Evolutionary conservation across 2,797 vertebrate genomes (phyloP), one percentile per base, ranked within the genome.

Genomic region (Sarcoramphus papa): DNA sequence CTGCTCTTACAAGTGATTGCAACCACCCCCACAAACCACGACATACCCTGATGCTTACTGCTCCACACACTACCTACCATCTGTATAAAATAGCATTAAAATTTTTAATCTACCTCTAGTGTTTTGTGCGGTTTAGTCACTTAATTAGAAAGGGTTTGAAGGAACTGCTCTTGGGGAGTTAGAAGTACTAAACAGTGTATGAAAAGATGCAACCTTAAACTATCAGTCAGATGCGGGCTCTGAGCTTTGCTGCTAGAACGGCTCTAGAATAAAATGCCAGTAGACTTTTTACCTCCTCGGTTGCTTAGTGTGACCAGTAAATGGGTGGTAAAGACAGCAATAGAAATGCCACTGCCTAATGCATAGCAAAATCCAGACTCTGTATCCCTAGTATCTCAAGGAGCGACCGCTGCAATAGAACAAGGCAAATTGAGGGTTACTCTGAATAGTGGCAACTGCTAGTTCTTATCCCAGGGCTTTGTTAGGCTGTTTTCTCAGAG

Each of bases 331-430:
- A 85, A 73, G 23, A 48, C 10, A 87, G n/a, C 40, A 67, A 37
- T 5, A 48, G 51, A 68, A 91, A 60, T 43, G 65, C 6, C 23
- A 20, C 41, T 81, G 77, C 51, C 57, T 74, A 56, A 57, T 6
- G 54, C 59, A 45, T 24, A 48, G 64, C 8, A 40, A 59, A 68
- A 81, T 30, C 25, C 53, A 22, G 41, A 10, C 51, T 50, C 30
- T 17, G 20, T 17, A 50, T 25, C 27, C 35, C 28, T 27, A 11
- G 13, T 20, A 53, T n/a, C 56, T 47, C 19, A 20, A 43, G 13
- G 43, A 70, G 23, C 0, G 0, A 73, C 16, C 2, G 5, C 37
- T 93, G 62, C 3, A 6, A 40, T 0, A 54, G n/a, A 75, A 62
- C 8, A 23, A 24, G 24, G 37, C 25, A 88, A 83, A 85, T 3